Evolutionary conservation across 2,888 invertebrate species (phyloP).

Genomic region (Phalera bucephala): DNA sequence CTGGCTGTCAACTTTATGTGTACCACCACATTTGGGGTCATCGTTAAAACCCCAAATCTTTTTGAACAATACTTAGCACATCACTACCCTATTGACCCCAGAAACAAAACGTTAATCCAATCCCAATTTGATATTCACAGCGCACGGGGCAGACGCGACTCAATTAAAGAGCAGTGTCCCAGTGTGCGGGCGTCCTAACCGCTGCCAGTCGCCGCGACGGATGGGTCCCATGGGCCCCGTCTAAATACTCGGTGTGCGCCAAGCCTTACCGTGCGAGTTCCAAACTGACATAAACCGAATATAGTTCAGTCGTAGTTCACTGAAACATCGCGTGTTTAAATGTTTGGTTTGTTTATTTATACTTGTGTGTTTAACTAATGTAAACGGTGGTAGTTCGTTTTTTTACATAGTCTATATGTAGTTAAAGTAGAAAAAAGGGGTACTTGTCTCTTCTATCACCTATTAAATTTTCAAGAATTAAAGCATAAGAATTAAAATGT

Average conservation of each 20-base stretch:
- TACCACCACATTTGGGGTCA: too few species aligned
- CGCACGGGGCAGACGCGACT: conserved; percentile 30
- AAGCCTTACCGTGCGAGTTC: conserved; percentile 14
- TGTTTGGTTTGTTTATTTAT: background rate
- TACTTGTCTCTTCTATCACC: too few species aligned
- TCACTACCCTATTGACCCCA: background rate
- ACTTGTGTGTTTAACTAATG: conserved; percentile 11
- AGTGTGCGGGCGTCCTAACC: conserved; percentile 31
- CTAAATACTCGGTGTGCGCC: conserved; percentile 38
- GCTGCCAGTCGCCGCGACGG: conserved; percentile 40
- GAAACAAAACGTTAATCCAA: conserved; percentile 3
- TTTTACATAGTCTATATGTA: too few species aligned
- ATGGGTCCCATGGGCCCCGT: conserved; percentile 45
- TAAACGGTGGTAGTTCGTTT: too few species aligned
- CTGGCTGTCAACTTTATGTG: too few species aligned
- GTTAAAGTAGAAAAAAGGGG: too few species aligned
- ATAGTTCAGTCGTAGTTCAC: background rate
- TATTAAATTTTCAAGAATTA: too few species aligned
- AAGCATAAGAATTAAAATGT: too few species aligned
- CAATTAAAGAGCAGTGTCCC: conserved; percentile 36
- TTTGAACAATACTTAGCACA: too few species aligned
- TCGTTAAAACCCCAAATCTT: too few species aligned
- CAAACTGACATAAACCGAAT: conserved; percentile 23
- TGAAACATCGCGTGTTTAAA: background rate
- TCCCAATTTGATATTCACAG: conserved; percentile 31